Percentiles rank a stretch among this genome's conserved stretches.
phyloP scores from a whole-genome alignment of 2,888 invertebrate genomes.

The Meiosimyza platycephala region DNA sequence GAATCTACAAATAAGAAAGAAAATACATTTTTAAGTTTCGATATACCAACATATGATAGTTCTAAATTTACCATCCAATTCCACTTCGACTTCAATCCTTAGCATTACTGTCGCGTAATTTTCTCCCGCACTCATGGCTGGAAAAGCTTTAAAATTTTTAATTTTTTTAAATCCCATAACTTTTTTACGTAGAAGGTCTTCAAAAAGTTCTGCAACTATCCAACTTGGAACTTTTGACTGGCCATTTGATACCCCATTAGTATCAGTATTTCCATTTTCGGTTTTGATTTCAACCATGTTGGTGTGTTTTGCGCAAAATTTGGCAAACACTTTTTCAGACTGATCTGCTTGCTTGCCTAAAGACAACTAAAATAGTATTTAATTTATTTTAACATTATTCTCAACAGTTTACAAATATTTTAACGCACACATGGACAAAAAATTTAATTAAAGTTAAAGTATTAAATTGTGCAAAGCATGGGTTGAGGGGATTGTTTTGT shows the following conservation, averaged over 20 bases:
- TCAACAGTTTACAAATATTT: too few relatives aligned
- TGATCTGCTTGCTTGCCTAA: too few relatives aligned
- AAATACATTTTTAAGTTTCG: not conserved
- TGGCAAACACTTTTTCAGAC: too few relatives aligned
- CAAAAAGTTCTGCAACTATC: slow-evolving; percentile 49
- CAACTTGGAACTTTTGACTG: slow-evolving; percentile 46
- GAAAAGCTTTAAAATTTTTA: slow-evolving; percentile 46
- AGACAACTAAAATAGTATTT: too few relatives aligned
- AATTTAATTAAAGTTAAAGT: too few relatives aligned
- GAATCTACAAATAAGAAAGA: slow-evolving; percentile 38
- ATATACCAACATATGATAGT: not conserved
- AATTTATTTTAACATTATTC: too few relatives aligned
- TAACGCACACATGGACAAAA: too few relatives aligned
- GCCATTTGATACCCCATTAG: not conserved
- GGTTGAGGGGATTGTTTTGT: too few relatives aligned
- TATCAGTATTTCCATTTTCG: slow-evolving; percentile 17
- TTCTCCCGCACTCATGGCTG: slow-evolving; percentile 55
- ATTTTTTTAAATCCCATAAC: slow-evolving; percentile 43
- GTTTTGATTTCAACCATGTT: not conserved
- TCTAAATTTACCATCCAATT: slow-evolving; percentile 50
- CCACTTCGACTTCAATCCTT: slow-evolving; percentile 52
- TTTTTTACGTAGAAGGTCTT: slow-evolving; percentile 45
- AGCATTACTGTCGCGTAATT: slow-evolving; percentile 61
- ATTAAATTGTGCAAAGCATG: too few relatives aligned
- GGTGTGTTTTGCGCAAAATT: not conserved